Percentiles rank a stretch among this genome's conserved stretches.
Evolutionary conservation across 1,140 invertebrate genomes (phyloP).

Genomic region (Drosophila nigrodunni): DNA sequence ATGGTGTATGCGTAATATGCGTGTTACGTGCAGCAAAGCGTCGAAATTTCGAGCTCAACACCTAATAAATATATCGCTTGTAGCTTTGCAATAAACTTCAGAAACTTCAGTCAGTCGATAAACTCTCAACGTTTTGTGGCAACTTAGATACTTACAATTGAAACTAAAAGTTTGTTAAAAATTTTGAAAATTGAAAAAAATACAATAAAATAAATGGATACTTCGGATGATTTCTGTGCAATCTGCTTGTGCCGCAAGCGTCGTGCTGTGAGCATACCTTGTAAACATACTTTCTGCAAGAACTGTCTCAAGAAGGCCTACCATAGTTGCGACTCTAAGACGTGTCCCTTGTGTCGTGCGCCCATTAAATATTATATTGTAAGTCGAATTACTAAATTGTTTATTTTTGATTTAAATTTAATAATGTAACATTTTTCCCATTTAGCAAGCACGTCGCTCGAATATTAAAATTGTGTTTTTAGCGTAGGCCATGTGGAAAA

Average conservation of each 20-base stretch:
- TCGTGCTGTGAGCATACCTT: constrained; percentile 39
- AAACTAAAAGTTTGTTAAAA: constrained; percentile 1
- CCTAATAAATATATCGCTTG: neutral
- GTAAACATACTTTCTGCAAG: constrained; percentile 58
- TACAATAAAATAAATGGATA: constrained; percentile 12
- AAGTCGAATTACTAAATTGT: constrained; percentile 26
- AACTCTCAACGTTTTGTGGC: constrained; percentile 1
- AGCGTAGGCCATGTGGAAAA: neutral
- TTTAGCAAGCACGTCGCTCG: constrained; percentile 15
- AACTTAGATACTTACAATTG: neutral
- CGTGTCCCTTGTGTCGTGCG: constrained; percentile 56
- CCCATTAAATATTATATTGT: constrained; percentile 62
- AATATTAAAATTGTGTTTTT: constrained; percentile 34
- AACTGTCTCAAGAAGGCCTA: constrained; percentile 51
- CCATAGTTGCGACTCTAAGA: constrained; percentile 25
- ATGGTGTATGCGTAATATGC: constrained; percentile 22
- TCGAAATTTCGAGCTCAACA: neutral
- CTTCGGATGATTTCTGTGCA: constrained; percentile 34
- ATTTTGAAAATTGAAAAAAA: neutral
- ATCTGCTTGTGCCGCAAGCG: constrained; percentile 50
- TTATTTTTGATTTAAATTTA: neutral
- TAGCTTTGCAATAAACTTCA: constrained; percentile 36
- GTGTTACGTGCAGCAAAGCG: neutral
- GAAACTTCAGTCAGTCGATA: neutral
- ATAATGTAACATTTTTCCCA: neutral